Evolutionary conservation across 2,113 vertebrate species (phyloP).

Genomic region (Urocolius indicus): DNA sequence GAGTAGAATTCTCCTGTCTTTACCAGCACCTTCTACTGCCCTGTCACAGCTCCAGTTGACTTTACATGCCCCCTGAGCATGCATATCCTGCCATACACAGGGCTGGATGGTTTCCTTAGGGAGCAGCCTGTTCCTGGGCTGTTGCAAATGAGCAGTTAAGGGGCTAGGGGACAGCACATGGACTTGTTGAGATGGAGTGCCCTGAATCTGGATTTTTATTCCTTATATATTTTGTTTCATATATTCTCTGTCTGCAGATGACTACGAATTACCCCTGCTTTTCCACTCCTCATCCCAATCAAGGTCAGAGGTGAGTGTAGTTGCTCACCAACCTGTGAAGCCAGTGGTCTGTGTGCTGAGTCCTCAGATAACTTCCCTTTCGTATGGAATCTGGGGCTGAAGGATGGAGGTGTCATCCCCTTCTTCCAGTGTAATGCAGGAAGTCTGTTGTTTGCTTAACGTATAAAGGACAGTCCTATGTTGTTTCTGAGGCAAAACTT

Average conservation of each 20-base stretch:
- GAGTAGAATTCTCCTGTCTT: neutral
- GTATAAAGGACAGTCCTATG: neutral
- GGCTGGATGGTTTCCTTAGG: neutral
- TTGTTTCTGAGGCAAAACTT: neutral
- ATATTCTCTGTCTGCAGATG: neutral
- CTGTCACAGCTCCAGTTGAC: neutral
- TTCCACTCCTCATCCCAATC: neutral
- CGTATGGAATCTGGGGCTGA: neutral
- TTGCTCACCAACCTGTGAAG: neutral
- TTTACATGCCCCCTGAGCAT: neutral
- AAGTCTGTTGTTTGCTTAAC: neutral
- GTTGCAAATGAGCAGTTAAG: neutral
- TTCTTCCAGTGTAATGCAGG: neutral
- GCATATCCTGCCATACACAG: fast-evolving
- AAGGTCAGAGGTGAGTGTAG: neutral
- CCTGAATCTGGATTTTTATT: neutral
- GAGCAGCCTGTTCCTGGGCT: fast-evolving
- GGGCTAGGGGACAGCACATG: neutral
- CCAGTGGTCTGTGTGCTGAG: neutral
- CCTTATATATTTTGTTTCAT: neutral
- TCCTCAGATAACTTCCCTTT: neutral
- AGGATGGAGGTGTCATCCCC: neutral
- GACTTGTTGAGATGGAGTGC: neutral
- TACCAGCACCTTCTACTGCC: fast-evolving
- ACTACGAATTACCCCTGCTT: neutral